These are phyloP conservation scores for Reinhardtius hippoglossoides DNA, from an alignment of 2,113 vertebrate species.

Conservation along the genomic window DNA sequence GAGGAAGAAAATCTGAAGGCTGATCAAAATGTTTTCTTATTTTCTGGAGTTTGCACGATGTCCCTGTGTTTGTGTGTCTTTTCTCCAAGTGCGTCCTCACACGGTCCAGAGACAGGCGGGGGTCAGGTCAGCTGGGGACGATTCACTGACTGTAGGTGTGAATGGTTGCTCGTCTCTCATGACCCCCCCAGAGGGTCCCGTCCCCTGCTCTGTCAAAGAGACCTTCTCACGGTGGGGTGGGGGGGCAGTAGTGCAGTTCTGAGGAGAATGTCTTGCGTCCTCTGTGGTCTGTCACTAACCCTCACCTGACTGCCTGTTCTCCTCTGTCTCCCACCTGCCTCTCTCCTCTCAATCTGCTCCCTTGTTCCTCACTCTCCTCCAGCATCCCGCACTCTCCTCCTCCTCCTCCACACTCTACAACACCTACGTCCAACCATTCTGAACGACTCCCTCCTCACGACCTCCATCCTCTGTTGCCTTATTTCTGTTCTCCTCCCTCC, in stretches of 20 bases:
- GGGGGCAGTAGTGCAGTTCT: neutral
- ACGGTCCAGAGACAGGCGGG: no score
- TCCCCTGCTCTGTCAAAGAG: no score
- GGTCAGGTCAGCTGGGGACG: no score
- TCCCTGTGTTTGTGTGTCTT: no score
- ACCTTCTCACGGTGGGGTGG: neutral
- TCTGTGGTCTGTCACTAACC: slow-evolving; percentile 72
- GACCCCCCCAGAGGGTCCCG: no score
- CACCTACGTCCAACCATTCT: slow-evolving; percentile 77
- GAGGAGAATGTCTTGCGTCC: slow-evolving; percentile 35
- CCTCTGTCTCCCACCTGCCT: slow-evolving; percentile 71
- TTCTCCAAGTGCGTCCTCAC: no score
- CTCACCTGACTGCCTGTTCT: slow-evolving; percentile 71
- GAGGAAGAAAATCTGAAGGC: no score
- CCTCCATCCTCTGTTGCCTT: slow-evolving; percentile 53
- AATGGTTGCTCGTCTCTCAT: no score
- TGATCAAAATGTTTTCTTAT: no score
- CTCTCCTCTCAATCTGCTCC: slow-evolving; percentile 62
- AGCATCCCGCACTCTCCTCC: slow-evolving; percentile 72
- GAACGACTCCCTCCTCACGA: slow-evolving; percentile 54
- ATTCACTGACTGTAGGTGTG: no score
- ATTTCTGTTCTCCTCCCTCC: slow-evolving; percentile 49
- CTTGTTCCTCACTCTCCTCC: slow-evolving; percentile 68
- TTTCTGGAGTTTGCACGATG: no score
- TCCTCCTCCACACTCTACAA: slow-evolving; percentile 67